Evolutionary conservation across 2,888 invertebrate species (phyloP), one percentile per base, ranked within the genome.

Genomic region (Macrostomum cliftonense): DNA sequence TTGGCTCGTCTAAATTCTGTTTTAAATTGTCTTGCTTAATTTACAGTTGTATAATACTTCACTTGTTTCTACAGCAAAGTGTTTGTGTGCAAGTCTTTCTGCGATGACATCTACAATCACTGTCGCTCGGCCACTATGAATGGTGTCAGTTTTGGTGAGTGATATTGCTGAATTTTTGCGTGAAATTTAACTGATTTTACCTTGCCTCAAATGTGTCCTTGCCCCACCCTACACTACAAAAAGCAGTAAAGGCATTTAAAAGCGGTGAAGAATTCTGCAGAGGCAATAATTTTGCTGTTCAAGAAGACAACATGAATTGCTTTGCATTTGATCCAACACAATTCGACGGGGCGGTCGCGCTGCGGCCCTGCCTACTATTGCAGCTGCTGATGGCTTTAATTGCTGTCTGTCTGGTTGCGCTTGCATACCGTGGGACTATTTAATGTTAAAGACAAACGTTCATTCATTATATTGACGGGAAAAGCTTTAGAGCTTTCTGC

Each of bases 241-340:
- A n/a, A n/a, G 28, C 56, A 65, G 65, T 62, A 39, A 56, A 56
- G 37, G 47, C 39, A 13, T 58, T 55, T 42, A 43, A 50, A 21
- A 46, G 19, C 38, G 67, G 68, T 5, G 55, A 61, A 43, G 58
- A 63, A 11, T 68, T 70, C 52, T 70, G 70, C 55, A 58, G 61
- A 49, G 64, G 64, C 19, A 66, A 70, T 53, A 62, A 63, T 52
- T 70, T 70, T 54, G 55, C 62, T 37, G 64, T 69, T 7, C 58
- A 62, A 9, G 61, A 64, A 39, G 59, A 61, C 12, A 59, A 60
- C 45, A 47, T 53, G n/a, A 57, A 62, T 47, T 70, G 68, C 52
- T 70, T 68, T 52, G 59, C 64, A 40, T 70, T 61, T 55, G 67
- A 70, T 53, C 64, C 68, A 1, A 60, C 58, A 40, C 66, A 65